These are phyloP conservation scores for Tinea semifulvella DNA, from an alignment of 2,888 invertebrate species.

Conservation along the genomic window DNA sequence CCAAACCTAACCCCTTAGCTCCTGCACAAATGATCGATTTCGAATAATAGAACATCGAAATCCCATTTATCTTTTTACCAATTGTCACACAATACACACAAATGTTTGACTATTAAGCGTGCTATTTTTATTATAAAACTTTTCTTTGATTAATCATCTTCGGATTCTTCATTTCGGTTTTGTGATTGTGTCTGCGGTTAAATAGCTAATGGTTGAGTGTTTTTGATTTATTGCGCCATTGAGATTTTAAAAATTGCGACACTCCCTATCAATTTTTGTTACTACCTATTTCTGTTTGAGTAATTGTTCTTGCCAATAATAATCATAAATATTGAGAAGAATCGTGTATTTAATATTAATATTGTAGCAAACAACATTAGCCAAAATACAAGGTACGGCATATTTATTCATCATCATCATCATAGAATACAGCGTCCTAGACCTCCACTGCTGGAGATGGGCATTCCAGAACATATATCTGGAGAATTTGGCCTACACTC, in stretches of 20 bases:
- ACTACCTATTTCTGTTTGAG: constrained; percentile 1
- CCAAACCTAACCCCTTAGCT: constrained; percentile 27
- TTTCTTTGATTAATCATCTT: constrained; percentile 40
- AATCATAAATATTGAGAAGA: neutral
- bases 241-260: constrained; percentile 22
- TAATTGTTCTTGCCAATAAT: neutral
- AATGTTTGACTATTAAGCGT: constrained; percentile 7
- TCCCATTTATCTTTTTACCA: constrained; percentile 34
- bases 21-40: constrained; percentile 27
- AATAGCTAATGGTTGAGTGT: constrained; percentile 35
- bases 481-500: too few relatives aligned
- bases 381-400: too few relatives aligned
- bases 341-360: too few relatives aligned
- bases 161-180: constrained; percentile 23
- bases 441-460: too few relatives aligned
- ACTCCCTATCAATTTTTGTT: constrained; percentile 39
- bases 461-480: too few relatives aligned
- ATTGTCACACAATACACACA: constrained; percentile 25
- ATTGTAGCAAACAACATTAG: too few relatives aligned
- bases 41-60: constrained; percentile 27
- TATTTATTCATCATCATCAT: too few relatives aligned
- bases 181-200: constrained; percentile 46
- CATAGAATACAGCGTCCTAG: too few relatives aligned
- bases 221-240: constrained; percentile 26
- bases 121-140: constrained; percentile 6